Base-by-base conservation (phyloP, 2,888 invertebrate species). In the Sesamia inferens region DNA sequence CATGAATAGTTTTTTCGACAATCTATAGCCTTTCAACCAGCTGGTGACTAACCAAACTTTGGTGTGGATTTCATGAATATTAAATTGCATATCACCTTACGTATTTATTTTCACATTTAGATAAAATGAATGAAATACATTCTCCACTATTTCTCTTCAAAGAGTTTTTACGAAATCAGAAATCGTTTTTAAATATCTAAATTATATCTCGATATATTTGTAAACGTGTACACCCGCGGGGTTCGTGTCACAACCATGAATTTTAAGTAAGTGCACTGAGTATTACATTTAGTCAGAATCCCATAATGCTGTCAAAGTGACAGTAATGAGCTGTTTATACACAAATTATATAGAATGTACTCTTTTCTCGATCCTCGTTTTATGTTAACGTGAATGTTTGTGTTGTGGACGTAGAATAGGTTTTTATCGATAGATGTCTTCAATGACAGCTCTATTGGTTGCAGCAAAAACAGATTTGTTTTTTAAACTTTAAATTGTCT, bases 261-360 rank as follows among this genome's bases (percentile, higher is more conserved):
- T 85, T 82, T 85, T 83, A 83, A 81, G 22, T 76, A 71, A 66
- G 68, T 76, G 66, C 68, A 68, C 61, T 22, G 8, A 58, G 64
- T 72, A 81, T 74, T 71, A 71, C 73, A 78, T 67, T 64, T 65
- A 67, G 74, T 71, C 66, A 64, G 75, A 78, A 65, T 65, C 78
- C 61, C 78, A 81, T 87, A 86, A 84, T 80, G 77, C 82, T 87
- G 87, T 87, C 86, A 79, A 78, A 87, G 71, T 62, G 67, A 71
- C 81, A 74, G 81, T 86, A 84, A 85, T 81, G 74, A 76, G 47
- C 72, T 75, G 74, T 79, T 76, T 83, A 72, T 70, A 81, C 77
- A 83, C 77, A 84, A 39, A 39, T 81, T 73, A 63, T 51, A 68
- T 76, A 63, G 58, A 16, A 64, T 65, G 74, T 57, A 39, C 61